Evolutionary conservation across 2,113 vertebrate genomes (phyloP), one percentile per base, ranked within the genome.

Genomic region (Chaetura pelagica): DNA sequence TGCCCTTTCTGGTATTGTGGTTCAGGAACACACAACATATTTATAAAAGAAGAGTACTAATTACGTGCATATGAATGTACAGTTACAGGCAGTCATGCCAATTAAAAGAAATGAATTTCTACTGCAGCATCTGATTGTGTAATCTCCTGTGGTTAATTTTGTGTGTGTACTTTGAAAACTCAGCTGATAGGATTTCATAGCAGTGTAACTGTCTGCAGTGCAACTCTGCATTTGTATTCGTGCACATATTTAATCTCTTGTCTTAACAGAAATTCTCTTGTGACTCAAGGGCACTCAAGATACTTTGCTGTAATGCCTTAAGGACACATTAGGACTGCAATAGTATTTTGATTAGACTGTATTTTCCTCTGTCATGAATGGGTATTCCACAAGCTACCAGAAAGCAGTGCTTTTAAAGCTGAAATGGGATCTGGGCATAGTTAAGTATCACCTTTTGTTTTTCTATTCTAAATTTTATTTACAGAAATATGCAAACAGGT

Each of bases 81-180:
- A 76, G 35, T 85, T 87, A 38, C 17, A 15, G 26, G 55, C 69
- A 74, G 46, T 15, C 49, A 32, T 22, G 51, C 35, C 61, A 73
- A 24, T 96, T 83, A 88, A 92, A 94, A 73, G 21, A 32, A 86
- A 83, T 79, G 19, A 38, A 66, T 64, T 88, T 74, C 35, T 71
- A 3, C 54, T 66, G 68, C 91, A 80, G 7, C 40, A 49, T 54
- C 55, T 26, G 72, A 8, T 69, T 67, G 34, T 61, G 44, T 48
- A 35, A 55, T 64, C 69, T 86, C 54, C 44, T 64, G n/a, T 62
- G 91, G 66, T 77, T 67, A 24, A 32, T 77, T 80, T 15, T 52
- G n/a, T 29, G 40, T 69, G 54, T 67, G 21, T 66, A 12, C 74
- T 84, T 62, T 55, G 15, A 17, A 4, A 61, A 22, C 67, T 23